These are phyloP conservation scores for Lanistes nyassanus DNA, from an alignment of 1,140 invertebrate species.

Conservation along the genomic window DNA sequence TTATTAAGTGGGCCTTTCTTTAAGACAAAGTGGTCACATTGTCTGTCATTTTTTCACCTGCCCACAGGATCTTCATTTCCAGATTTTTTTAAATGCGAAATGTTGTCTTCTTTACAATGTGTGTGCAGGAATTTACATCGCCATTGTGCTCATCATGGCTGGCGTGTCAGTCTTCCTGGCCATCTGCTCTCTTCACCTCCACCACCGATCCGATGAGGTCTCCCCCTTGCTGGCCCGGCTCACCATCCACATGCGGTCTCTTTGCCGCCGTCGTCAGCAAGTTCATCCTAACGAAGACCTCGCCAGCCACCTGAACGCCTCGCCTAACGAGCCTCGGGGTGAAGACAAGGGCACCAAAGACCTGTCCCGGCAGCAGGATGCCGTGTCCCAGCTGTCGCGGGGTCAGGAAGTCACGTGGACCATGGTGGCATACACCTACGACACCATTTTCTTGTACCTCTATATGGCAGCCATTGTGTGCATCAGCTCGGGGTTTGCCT, in stretches of 20 bases:
- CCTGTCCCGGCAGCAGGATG: too few species aligned
- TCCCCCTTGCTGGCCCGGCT: conserved; percentile 1
- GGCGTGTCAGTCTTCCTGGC: conserved; percentile 19
- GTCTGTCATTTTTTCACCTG: too few species aligned
- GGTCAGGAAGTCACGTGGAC: conserved; percentile 14
- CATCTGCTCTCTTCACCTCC: conserved; percentile 25
- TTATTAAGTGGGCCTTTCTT: too few species aligned
- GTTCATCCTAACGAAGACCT: too few species aligned
- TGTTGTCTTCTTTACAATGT: too few species aligned
- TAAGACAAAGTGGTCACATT: neutral
- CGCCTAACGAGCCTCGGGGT: too few species aligned
- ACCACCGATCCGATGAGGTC: conserved; percentile 16
- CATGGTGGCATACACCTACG: conserved; percentile 6
- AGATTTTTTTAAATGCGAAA: too few species aligned
- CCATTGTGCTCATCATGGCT: conserved; percentile 12
- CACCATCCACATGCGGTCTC: neutral
- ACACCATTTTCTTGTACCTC: conserved; percentile 12
- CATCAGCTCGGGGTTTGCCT: conserved; percentile 4
- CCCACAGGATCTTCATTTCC: too few species aligned
- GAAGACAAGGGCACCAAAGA: too few species aligned
- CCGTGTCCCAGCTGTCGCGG: too few species aligned
- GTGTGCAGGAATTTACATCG: conserved; percentile 23
- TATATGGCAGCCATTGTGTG: conserved; percentile 1
- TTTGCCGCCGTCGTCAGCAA: neutral
- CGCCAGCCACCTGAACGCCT: too few species aligned